These are phyloP conservation scores for Apodemia hepburni DNA, from an alignment of 2,888 invertebrate genomes.

Conservation along the genomic window DNA sequence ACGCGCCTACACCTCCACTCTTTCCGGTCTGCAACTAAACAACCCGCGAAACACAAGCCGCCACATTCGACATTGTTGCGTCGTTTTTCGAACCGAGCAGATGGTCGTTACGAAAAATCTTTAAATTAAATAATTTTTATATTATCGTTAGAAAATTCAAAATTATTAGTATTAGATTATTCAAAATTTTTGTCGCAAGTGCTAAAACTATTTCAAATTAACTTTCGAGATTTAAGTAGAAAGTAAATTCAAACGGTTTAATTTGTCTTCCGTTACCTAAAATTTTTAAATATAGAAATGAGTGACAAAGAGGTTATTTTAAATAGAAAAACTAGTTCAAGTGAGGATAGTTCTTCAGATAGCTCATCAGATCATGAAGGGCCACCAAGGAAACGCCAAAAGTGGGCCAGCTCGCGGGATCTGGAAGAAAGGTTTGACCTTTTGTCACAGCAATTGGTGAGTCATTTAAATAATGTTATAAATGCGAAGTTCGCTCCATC, in stretches of 20 bases:
- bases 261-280: background rate
- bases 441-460: conserved; percentile 26
- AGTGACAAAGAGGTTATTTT: background rate
- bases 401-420: background rate
- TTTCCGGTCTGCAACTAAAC: background rate
- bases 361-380: background rate
- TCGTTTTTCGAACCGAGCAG: too few relatives aligned
- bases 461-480: background rate
- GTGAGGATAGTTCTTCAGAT: background rate
- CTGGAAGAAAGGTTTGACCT: conserved; percentile 25
- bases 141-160: too few relatives aligned
- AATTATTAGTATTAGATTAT: too few relatives aligned
- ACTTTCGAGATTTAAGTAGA: conserved; percentile 15
- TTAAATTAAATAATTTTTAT: too few relatives aligned
- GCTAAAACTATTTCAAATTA: background rate
- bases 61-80: too few relatives aligned
- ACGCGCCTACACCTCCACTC: conserved; percentile 44
- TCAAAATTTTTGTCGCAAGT: too few relatives aligned
- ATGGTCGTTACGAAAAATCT: background rate
- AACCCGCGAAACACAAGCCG: background rate
- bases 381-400: background rate
- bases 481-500: background rate
- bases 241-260: background rate
- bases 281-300: background rate
- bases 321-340: background rate